Conservation (phyloP, 1,140 invertebrate species). For the Bombus polaris region DNA sequence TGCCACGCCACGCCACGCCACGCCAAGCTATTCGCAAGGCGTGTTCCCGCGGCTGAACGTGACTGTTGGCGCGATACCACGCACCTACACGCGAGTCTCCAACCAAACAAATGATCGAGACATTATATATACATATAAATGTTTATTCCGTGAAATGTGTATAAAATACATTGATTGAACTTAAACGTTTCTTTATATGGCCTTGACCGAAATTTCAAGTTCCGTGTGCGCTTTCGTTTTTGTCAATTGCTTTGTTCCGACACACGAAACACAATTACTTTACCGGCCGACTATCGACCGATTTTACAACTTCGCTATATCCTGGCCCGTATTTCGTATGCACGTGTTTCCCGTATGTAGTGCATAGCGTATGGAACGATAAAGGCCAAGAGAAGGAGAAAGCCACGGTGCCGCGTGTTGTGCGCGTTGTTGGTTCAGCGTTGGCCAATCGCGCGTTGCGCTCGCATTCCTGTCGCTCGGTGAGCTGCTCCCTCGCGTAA, state of each 20-base stretch:
- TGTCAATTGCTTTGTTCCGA: not conserved
- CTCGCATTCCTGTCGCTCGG: conserved; percentile 78
- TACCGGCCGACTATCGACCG: not conserved
- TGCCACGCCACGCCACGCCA: not conserved
- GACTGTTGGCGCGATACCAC: conserved; percentile 39
- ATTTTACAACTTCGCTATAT: not conserved
- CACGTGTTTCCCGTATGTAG: conserved; percentile 17
- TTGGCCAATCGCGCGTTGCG: conserved; percentile 78
- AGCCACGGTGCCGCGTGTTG: conserved; percentile 21
- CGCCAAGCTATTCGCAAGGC: conserved; percentile 70
- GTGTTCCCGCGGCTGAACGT: conserved; percentile 63
- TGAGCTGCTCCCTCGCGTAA: conserved; percentile 61
- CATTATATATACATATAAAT: not conserved
- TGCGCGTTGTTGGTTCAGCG: conserved; percentile 59
- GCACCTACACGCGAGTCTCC: conserved; percentile 50
- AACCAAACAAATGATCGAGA: not conserved
- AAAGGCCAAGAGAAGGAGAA: conserved; percentile 52
- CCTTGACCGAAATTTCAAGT: not conserved
- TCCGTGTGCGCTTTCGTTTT: not conserved
- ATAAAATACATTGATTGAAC: not conserved
- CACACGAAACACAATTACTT: not conserved
- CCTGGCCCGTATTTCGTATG: not conserved
- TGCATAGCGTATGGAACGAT: conserved; percentile 10
- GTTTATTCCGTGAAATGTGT: not conserved
- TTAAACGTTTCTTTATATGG: not conserved